Evolutionary conservation across 1,140 invertebrate genomes (phyloP).

Genomic region (Dufourea novaeangliae): DNA sequence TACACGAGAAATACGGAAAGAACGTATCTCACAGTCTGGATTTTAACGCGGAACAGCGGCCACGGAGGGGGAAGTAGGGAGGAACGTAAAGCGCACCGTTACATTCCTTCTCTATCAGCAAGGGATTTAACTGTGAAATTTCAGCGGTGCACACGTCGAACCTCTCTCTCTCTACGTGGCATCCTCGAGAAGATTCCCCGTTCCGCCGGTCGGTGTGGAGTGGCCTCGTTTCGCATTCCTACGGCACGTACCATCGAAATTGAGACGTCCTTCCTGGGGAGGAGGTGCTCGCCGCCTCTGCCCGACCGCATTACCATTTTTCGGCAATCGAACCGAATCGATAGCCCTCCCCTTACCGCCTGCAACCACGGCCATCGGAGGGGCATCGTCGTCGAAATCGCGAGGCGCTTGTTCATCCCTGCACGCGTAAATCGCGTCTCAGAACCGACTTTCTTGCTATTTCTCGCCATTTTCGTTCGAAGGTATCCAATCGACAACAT

Average conservation of each 20-base stretch:
- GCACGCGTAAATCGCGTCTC: constrained; percentile 23
- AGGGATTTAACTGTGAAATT: constrained; percentile 25
- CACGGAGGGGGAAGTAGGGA: too few relatives aligned
- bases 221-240: constrained; percentile 36
- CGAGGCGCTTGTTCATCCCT: neutral
- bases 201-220: neutral
- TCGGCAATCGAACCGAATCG: constrained; percentile 52
- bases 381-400: neutral
- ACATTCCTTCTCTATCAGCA: neutral
- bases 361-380: neutral
- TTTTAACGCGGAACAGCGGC: neutral
- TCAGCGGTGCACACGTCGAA: neutral
- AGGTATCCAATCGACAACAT: neutral
- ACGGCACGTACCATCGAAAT: constrained; percentile 25
- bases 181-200: neutral
- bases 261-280: constrained; percentile 29
- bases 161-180: neutral
- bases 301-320: constrained; percentile 51
- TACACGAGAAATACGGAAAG: too few relatives aligned
- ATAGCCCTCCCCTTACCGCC: neutral
- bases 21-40: too few relatives aligned
- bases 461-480: constrained; percentile 16
- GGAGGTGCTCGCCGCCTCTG: constrained; percentile 11
- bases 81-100: neutral
- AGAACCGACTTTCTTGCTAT: neutral